Evolutionary conservation across 2,888 invertebrate species (phyloP).

Genomic region (Sarcophaga subvicina): DNA sequence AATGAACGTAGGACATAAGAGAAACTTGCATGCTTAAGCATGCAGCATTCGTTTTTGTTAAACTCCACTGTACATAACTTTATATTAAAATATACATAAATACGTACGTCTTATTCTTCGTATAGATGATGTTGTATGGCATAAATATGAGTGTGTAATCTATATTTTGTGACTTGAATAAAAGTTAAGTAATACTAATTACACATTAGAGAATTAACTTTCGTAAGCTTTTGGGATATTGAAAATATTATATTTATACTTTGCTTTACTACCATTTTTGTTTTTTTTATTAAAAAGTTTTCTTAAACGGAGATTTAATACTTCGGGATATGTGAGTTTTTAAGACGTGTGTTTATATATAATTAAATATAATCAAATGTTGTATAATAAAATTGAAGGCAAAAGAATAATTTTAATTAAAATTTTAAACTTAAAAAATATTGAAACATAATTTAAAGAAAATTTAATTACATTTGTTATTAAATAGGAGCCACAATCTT

Average conservation of each 20-base stretch:
- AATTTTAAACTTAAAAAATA: no score
- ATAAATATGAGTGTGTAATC: slow-evolving; percentile 19
- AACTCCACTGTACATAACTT: background rate
- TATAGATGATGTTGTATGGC: background rate
- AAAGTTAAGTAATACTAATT: slow-evolving; percentile 56
- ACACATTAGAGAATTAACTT: slow-evolving; percentile 53
- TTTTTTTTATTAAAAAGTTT: slow-evolving; percentile 36
- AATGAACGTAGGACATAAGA: no score
- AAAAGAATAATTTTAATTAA: background rate
- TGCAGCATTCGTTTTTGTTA: no score
- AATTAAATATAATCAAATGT: no score
- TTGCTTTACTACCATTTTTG: background rate
- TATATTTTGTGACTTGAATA: slow-evolving; percentile 47
- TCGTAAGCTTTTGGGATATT: slow-evolving; percentile 44
- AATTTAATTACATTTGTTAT: no score
- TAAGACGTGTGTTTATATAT: background rate
- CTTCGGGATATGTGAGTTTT: background rate
- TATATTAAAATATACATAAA: background rate
- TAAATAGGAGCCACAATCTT: no score
- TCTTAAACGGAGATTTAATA: background rate
- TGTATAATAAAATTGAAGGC: no score
- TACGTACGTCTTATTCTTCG: background rate
- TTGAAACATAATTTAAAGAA: no score
- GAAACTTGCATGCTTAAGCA: no score
- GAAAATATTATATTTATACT: slow-evolving; percentile 10